Evolutionary conservation across 2,797 vertebrate genomes (phyloP).

Genomic region (Tapirus indicus): DNA sequence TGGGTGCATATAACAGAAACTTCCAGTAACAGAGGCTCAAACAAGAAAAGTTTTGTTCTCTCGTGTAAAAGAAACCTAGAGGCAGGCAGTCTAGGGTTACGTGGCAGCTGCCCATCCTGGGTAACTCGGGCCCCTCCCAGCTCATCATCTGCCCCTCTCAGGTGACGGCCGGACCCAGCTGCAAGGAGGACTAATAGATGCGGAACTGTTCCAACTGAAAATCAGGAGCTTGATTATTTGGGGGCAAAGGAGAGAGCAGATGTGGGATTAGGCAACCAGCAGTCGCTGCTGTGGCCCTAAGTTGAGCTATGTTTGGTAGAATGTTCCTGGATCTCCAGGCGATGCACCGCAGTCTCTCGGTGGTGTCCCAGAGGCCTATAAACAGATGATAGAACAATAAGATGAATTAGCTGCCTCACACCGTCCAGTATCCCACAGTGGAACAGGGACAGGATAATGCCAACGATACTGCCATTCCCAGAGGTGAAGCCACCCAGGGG

Average conservation of each 20-base stretch:
- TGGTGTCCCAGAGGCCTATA: too few relatives aligned
- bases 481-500: not conserved
- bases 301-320: not conserved
- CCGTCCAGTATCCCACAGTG: not conserved
- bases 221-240: not conserved
- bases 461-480: not conserved
- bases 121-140: not conserved
- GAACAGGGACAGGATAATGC: accelerated
- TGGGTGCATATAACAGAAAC: not conserved
- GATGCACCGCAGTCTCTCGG: not conserved
- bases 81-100: too few relatives aligned
- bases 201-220: not conserved
- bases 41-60: not conserved
- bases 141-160: not conserved
- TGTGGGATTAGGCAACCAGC: not conserved
- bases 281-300: not conserved
- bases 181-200: too few relatives aligned
- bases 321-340: not conserved
- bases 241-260: not conserved
- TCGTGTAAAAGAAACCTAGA: not conserved
- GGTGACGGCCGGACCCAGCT: not conserved
- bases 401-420: accelerated
- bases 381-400: not conserved
- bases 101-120: not conserved
- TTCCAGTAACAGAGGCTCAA: not conserved